A percentile compares a stretch with the other conserved stretches of the same genome.
phyloP scores from a whole-genome alignment of 2,797 vertebrate species.

The Muscicapa comitata region DNA sequence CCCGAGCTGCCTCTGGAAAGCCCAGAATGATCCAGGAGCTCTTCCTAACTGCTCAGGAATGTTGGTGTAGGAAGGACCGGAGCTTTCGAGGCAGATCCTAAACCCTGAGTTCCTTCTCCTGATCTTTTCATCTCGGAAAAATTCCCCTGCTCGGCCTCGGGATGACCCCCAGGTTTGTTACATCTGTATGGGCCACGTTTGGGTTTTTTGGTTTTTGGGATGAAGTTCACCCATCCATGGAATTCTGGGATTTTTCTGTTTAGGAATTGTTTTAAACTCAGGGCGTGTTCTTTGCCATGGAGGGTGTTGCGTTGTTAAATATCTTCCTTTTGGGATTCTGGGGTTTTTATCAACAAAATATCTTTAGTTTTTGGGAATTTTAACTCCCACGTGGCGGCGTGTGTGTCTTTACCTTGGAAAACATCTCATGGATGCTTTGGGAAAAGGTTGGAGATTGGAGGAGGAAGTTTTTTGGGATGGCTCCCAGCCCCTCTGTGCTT shows the following conservation, averaged over 20 bases:
- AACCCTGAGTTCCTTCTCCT: constrained; percentile 57
- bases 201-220: not conserved
- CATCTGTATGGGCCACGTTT: not conserved
- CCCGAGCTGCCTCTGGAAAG: not conserved
- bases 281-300: rapidly evolving
- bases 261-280: not conserved
- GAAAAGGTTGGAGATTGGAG: not conserved
- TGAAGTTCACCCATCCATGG: not conserved
- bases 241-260: not conserved
- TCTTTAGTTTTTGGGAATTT: not conserved
- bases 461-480: not conserved
- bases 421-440: rapidly evolving
- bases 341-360: not conserved
- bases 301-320: too few relatives aligned
- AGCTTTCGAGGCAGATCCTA: constrained; percentile 69
- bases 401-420: not conserved
- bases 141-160: not conserved
- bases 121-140: not conserved
- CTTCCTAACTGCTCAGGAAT: constrained; percentile 43
- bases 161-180: not conserved
- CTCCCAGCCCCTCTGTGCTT: not conserved
- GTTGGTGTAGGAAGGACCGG: constrained; percentile 14
- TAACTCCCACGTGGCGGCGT: rapidly evolving
- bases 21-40: not conserved
- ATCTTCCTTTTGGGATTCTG: not conserved